Percentiles rank a stretch among this genome's conserved stretches.
Conservation (phyloP, 37 sponge, comb jelly and placozoan species). For the Mnemiopsis leidyi region DNA sequence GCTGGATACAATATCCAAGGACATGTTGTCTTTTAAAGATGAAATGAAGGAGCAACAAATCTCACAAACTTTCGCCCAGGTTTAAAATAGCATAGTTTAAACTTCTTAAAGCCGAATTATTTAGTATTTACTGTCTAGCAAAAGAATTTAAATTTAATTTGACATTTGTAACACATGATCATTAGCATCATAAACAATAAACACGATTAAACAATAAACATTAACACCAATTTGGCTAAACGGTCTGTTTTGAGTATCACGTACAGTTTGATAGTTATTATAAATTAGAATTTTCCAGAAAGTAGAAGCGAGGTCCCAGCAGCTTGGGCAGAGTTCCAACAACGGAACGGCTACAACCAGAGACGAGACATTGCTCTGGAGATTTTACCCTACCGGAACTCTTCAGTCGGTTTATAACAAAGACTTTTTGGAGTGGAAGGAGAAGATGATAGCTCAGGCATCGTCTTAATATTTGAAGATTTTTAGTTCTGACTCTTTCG, state of each 20-base stretch:
- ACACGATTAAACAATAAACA: no score
- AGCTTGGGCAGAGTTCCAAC: no score
- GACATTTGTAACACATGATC: no score
- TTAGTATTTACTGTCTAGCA: no score
- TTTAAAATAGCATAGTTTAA: not conserved
- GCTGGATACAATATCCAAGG: slow-evolving; percentile 40
- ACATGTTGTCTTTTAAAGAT: slow-evolving; percentile 29
- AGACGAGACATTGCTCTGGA: not conserved
- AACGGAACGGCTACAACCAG: not conserved
- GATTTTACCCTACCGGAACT: slow-evolving; percentile 11
- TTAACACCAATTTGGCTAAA: no score
- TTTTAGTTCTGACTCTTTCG: no score
- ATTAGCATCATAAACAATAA: no score
- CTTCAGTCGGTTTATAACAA: slow-evolving; percentile 7
- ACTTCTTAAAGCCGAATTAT: no score
- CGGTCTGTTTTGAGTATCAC: no score
- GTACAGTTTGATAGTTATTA: no score
- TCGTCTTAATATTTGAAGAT: not conserved
- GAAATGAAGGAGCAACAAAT: not conserved
- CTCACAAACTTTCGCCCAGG: not conserved
- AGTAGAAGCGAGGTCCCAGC: not conserved
- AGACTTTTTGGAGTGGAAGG: slow-evolving; percentile 40
- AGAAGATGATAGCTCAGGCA: slow-evolving; percentile 4
- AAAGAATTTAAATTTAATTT: no score
- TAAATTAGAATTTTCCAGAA: not conserved